Evolutionary conservation across 2,797 vertebrate genomes (phyloP), one percentile per base, ranked within the genome.

Genomic region (Sebastiscus albofasciatus): DNA sequence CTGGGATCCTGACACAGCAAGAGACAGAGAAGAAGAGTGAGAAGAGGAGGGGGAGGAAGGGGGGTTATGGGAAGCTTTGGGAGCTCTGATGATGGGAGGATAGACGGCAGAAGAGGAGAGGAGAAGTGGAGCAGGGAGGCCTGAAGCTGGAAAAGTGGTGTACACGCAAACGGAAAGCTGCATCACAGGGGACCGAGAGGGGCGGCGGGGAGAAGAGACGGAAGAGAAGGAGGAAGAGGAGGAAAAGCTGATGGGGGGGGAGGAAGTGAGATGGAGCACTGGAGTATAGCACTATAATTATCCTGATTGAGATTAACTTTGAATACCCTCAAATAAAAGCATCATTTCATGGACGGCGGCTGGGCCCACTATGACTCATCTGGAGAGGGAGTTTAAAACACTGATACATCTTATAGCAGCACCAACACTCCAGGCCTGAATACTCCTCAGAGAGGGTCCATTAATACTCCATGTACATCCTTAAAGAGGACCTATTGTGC

Each of bases 261-360:
- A 29, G 71, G 87, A 77, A 83, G 88, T 75, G 67, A 89, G 74
- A 82, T 70, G 90, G 88, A 88, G 80, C 85, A 88, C 65, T 87
- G 80, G 82, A 92, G 91, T 89, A 85, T 69, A 83, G 86, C 77
- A 84, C 91, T 90, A 90, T 93, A 92, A 94, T 95, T 94, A 94
- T 92, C 91, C 83, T 90, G 93, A 94, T 94, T 94, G 92, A 96
- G 92, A 95, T 95, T 96, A 95, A 94, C 92, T 95, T 93, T 92
- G 92, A 95, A 95, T 93, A 93, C 93, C 92, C 91, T 89, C 60
- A 70, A 91, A 94, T 89, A 91, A 92, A 91, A 92, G 91, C 89
- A 77, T 90, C 14, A 90, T 94, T 94, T 93, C 82, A 92, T 89
- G 91, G 89, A 89, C 68, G 75, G 78, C 55, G 89, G 83, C 61